Conservation (phyloP, 1,140 invertebrate genomes). For the Marisa cornuarietis region DNA sequence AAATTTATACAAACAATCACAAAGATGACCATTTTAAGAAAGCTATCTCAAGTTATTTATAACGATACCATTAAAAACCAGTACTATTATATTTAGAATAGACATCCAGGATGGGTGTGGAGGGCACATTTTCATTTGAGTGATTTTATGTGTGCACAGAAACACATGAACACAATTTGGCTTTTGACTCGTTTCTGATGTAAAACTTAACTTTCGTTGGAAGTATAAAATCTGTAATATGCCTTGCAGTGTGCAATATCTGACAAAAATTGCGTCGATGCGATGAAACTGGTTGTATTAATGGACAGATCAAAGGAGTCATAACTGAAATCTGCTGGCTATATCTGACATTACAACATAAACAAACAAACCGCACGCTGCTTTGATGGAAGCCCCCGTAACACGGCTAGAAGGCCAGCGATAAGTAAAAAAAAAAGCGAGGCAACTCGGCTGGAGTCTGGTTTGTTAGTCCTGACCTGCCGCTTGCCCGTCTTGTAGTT, state of each 20-base stretch:
- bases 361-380: background rate
- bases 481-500: conserved; percentile 23
- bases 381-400: background rate
- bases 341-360: background rate
- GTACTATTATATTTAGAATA: too few relatives aligned
- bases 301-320: background rate
- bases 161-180: too few relatives aligned
- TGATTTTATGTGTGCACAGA: too few relatives aligned
- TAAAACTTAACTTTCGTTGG: too few relatives aligned
- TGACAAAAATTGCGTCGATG: background rate
- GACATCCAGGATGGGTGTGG: too few relatives aligned
- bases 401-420: background rate
- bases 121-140: too few relatives aligned
- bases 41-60: too few relatives aligned
- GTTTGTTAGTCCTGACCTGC: conserved; percentile 2
- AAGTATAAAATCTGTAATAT: background rate
- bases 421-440: background rate
- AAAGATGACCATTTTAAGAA: too few relatives aligned
- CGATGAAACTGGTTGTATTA: background rate
- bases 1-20: too few relatives aligned
- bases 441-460: conserved; percentile 20
- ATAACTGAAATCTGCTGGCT: background rate
- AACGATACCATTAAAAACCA: too few relatives aligned
- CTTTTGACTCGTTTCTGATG: too few relatives aligned
- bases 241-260: background rate